These are phyloP conservation scores for Drosophila sulfurigaster DNA, from an alignment of 1,140 invertebrate genomes.

Conservation along the genomic window DNA sequence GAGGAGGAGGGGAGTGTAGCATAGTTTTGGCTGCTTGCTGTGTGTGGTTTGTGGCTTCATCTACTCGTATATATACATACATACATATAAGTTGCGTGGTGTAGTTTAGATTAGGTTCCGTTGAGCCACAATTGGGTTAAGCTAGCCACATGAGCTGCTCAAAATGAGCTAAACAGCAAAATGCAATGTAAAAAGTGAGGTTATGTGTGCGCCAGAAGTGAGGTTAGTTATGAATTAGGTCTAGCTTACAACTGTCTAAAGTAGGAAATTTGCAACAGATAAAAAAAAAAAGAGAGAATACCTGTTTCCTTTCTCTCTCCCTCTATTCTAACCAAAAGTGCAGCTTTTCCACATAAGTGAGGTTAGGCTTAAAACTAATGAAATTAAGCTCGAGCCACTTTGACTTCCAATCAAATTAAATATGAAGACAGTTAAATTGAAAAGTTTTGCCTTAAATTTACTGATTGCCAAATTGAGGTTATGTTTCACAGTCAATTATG, in stretches of 20 bases:
- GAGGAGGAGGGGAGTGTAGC: not conserved
- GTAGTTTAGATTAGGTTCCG: slow-evolving; percentile 23
- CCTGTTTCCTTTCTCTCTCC: too few species aligned
- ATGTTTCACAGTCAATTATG: not conserved
- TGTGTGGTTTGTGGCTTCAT: not conserved
- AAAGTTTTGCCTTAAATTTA: not conserved
- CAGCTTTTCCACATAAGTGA: not conserved
- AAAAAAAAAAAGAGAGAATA: not conserved
- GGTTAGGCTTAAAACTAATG: not conserved
- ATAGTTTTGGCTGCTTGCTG: not conserved
- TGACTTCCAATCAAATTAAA: too few species aligned
- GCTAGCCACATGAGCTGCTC: not conserved
- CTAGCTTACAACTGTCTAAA: not conserved
- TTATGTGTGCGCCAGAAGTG: slow-evolving; percentile 8
- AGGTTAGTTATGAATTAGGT: not conserved
- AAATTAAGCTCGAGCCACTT: not conserved
- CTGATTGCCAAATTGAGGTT: not conserved
- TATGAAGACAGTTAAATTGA: too few species aligned
- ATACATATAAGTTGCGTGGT: not conserved
- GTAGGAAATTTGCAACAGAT: not conserved
- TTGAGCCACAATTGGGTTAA: slow-evolving; percentile 16
- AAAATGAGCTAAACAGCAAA: not conserved
- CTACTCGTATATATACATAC: too few species aligned
- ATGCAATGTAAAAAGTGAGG: not conserved
- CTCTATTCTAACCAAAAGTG: too few species aligned